These are phyloP conservation scores for Myiozetetes cayanensis DNA, from an alignment of 2,113 vertebrate genomes.

Conservation along the genomic window DNA sequence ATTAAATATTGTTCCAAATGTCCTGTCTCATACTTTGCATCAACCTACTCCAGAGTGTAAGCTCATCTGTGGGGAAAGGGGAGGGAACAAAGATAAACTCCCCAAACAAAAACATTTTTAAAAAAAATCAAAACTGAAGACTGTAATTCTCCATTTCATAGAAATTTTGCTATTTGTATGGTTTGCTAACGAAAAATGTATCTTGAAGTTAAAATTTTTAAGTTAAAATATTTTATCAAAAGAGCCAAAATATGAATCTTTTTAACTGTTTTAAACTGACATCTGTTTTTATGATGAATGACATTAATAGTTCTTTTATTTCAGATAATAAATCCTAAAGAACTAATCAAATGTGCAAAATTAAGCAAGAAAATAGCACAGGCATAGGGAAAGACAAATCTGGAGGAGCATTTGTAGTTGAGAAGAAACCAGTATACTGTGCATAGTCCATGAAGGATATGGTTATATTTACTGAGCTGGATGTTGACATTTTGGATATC, in stretches of 20 bases:
- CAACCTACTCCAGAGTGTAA: background rate
- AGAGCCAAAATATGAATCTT: background rate
- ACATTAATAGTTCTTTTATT: background rate
- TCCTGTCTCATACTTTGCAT: background rate
- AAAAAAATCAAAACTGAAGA: background rate
- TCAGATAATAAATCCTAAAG: background rate
- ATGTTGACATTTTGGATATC: background rate
- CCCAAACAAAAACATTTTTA: background rate
- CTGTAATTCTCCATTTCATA: background rate
- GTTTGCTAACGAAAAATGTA: background rate
- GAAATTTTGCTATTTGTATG: background rate
- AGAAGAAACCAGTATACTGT: background rate
- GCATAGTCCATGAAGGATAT: background rate
- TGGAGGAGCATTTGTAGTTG: background rate
- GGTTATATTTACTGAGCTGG: background rate
- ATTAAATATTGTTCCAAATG: background rate
- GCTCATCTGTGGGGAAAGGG: background rate
- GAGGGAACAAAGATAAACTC: background rate
- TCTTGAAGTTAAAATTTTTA: background rate
- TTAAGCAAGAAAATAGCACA: background rate
- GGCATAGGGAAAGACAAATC: background rate
- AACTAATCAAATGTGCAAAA: background rate
- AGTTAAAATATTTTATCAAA: background rate
- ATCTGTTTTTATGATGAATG: background rate
- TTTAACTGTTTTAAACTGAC: background rate